Percentiles rank a stretch among this genome's conserved stretches.
These are phyloP conservation scores for Lasioglossum zephyrum DNA, from an alignment of 2,888 invertebrate genomes.

Conservation along the genomic window DNA sequence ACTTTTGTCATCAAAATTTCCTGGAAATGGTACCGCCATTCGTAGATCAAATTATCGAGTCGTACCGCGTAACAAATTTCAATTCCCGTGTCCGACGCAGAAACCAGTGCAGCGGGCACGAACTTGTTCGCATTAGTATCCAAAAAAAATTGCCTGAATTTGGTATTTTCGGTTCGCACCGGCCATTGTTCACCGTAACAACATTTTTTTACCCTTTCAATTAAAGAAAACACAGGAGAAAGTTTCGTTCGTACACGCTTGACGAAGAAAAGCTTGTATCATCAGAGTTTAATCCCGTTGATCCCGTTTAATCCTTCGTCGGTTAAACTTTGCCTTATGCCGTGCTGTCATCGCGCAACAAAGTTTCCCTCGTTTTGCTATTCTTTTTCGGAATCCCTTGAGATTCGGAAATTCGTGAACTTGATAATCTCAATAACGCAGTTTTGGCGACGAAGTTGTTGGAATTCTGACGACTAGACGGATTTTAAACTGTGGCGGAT, in stretches of 20 bases:
- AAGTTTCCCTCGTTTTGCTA: not conserved
- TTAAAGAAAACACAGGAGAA: constrained; percentile 10
- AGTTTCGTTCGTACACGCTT: constrained; percentile 10
- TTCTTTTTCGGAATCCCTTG: not conserved
- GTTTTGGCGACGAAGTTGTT: not conserved
- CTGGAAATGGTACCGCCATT: constrained; percentile 6
- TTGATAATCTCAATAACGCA: constrained; percentile 40
- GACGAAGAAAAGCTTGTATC: constrained; percentile 20
- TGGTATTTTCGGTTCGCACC: not conserved
- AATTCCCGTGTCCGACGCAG: constrained; percentile 18
- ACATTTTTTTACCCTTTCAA: not conserved
- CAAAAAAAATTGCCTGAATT: constrained; percentile 34
- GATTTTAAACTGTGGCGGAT: too few species aligned
- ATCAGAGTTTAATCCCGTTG: constrained; percentile 26
- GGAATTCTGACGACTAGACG: too few species aligned
- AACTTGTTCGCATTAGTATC: constrained; percentile 36
- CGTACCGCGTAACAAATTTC: constrained; percentile 35
- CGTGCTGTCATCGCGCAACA: not conserved
- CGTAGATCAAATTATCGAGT: constrained; percentile 57
- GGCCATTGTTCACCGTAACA: not conserved
- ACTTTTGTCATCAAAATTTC: constrained; percentile 28
- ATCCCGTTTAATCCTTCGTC: constrained; percentile 32
- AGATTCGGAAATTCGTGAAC: constrained; percentile 19
- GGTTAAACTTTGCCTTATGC: constrained; percentile 2
- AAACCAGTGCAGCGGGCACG: constrained; percentile 25